Evolutionary conservation across 2,888 invertebrate species (phyloP).

Genomic region (Troides aeacus): DNA sequence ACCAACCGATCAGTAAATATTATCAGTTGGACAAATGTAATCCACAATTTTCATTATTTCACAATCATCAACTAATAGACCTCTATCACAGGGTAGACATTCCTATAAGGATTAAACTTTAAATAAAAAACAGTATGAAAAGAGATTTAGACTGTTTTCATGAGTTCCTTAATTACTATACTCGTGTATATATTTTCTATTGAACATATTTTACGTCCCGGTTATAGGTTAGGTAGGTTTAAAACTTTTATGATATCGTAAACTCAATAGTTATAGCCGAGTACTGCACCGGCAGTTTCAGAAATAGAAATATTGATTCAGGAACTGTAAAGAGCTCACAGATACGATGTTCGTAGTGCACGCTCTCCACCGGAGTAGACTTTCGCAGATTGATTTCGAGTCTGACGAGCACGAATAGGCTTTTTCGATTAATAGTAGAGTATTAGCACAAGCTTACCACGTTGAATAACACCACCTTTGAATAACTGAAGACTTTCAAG

Average conservation of each 20-base stretch:
- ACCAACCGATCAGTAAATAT: no score
- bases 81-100: no score
- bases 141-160: no score
- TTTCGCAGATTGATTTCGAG: not conserved
- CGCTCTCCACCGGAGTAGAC: not conserved
- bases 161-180: no score
- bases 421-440: not conserved
- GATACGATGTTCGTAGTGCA: not conserved
- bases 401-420: not conserved
- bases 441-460: not conserved
- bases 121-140: no score
- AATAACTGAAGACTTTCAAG: not conserved
- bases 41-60: no score
- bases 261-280: not conserved
- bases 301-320: not conserved
- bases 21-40: no score
- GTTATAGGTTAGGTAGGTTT: no score
- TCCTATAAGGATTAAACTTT: no score
- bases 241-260: not conserved
- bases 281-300: not conserved
- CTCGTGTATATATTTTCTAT: no score
- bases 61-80: no score
- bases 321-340: not conserved
- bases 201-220: no score
- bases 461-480: not conserved